phyloP scores from a whole-genome alignment of 2,113 vertebrate genomes.

The Thinocorus orbignyianus region DNA sequence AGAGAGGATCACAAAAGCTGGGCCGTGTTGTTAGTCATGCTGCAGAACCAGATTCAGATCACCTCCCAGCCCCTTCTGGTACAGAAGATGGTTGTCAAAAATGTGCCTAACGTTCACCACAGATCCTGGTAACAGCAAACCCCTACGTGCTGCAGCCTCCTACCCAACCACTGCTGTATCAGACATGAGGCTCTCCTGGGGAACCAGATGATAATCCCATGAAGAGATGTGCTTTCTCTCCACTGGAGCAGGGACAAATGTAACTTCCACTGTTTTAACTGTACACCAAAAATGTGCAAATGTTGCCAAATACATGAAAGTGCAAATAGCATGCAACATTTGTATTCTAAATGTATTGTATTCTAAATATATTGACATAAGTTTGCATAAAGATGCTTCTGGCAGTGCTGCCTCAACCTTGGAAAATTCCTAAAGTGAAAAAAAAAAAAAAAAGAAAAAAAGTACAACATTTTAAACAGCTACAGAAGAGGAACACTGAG shows the following conservation, averaged over 20 bases:
- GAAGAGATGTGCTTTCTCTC: too few relatives aligned
- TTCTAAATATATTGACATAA: too few relatives aligned
- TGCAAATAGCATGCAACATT: too few relatives aligned
- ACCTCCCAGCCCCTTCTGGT: neutral
- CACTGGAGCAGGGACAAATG: rapidly evolving
- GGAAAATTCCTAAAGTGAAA: neutral
- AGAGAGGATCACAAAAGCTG: neutral
- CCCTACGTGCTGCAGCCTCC: neutral
- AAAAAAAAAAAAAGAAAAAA: neutral
- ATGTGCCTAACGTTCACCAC: neutral
- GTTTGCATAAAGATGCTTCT: neutral
- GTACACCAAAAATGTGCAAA: neutral
- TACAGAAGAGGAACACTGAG: neutral
- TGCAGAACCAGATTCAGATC: neutral
- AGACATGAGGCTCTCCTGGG: too few relatives aligned
- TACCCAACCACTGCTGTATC: neutral
- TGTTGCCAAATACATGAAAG: neutral
- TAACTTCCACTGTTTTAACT: neutral
- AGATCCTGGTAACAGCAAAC: neutral
- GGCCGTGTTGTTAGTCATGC: neutral
- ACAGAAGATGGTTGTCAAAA: neutral
- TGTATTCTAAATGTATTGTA: neutral
- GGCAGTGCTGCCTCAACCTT: neutral
- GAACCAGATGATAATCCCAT: too few relatives aligned
- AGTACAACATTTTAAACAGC: neutral